Evolutionary conservation across 2,113 vertebrate genomes (phyloP), one percentile per base, ranked within the genome.

Genomic region (Geococcyx californianus): DNA sequence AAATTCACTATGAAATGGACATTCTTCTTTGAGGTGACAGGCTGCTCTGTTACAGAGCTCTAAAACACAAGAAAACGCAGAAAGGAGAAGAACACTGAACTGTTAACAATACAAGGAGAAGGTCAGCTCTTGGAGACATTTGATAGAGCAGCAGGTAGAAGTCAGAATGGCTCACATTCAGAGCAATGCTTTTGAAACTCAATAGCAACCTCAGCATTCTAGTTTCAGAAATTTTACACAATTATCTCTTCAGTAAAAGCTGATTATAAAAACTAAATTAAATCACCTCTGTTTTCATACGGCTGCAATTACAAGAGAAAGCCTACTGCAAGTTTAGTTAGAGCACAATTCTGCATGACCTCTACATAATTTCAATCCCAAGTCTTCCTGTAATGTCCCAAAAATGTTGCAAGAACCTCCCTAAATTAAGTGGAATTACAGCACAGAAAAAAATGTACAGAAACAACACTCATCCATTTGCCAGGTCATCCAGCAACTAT

Each of bases 1-100:
- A 99, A 99, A 94, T 99, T 99, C 55, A 99, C 97, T 9, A 45
- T 7, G 17, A 98, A 99, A 13, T 6, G 38, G 3, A 94, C 0
- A 7, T 6, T 83, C 66, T 58, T 97, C 31, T 97, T 97, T 10
- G 33, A 54, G 14, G 45, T 28, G 24, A 86, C 29, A 33, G 34
- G 6, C 5, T 98, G 97, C 1, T 97, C 94, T 9, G 17, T 11
- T 44, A 42, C 49, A 34, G 75, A 74, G 51, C n/a, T 64, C 97
- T 97, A 38, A 14, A 78, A 52, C 9, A 80, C 60, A 91, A 68
- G 52, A 79, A 90, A 90, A 77, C 17, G 58, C n/a, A 95, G 63
- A 75, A 83, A 91, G 40, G 19, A 95, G 28, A 82, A 40, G 21
- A 93, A 40, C 21, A 69, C 5, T 25, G 25, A 62, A 63, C 7